Base-by-base conservation (phyloP, 2,797 vertebrate species). In the Acanthurus lineatus region DNA sequence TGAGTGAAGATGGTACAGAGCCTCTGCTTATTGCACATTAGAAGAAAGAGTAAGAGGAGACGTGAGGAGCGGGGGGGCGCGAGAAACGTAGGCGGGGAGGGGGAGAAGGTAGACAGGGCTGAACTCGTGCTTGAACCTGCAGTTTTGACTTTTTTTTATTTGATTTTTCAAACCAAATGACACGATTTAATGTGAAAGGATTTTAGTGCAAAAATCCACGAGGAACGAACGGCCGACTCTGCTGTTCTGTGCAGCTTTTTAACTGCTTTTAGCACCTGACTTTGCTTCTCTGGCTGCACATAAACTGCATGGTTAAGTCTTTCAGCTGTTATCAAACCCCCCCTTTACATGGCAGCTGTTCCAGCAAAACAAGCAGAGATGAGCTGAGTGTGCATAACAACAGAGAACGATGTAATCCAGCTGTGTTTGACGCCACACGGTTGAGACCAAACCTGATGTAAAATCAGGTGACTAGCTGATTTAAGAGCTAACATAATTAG, bases 1-100 rank as follows among this genome's bases (percentile, higher is more conserved):
- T 63, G 65, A 81, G 73, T 79, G 79, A 89, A 82, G 77, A 83
- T 28, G 78, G 38, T 75, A 87, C 74, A 83, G 56, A 76, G 53
- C 28, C 59, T 38, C 51, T 76, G 74, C 73, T 91, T 84, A 87
- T 75, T 81, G 71, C 69, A 66, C 58, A 80, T 81, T 69, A 80
- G 70, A 63, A 48, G 64, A 57, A 68, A 49, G 25, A 28, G 28
- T 16, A n/a, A 4, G 10, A 16, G 28, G 16, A 61, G 9, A 3
- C 25, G 10, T 6, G 14, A 19, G 48, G 17, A 3, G 53, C 5
- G 14, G 44, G 3, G 14, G n/a, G 17, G 48, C 1, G 17, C 0
- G 8, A 6, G 20, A 38, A 32, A 45, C n/a, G 11, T 6, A 12
- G 69, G 19, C 2, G 47, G 3, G n/a, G 16, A 1, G 25, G 28